Base-by-base conservation (phyloP, 2,888 invertebrate genomes). In the Pharmacophagus antenor region DNA sequence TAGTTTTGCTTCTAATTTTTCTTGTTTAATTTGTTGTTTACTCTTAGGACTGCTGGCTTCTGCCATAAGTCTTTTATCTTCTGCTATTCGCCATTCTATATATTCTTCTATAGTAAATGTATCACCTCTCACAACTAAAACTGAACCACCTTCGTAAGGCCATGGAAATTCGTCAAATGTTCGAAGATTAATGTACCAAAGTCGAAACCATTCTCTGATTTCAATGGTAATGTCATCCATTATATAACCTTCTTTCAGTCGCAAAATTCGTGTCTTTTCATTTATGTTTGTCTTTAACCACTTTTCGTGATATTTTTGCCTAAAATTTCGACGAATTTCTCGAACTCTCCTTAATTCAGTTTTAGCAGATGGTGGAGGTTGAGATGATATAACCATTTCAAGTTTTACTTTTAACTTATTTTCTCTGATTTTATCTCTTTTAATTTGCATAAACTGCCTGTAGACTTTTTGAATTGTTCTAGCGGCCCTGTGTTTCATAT, bases 141-240 rank as follows among this genome's bases (percentile, higher is more conserved):
- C 82, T 15, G 92, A 92, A 2, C 96, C 96, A 7, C 96, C 96
- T 77, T 94, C 92, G 41, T 93, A 93, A 41, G 92, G 92, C 62
- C 93, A 93, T 49, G 96, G 96, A 76, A 92, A 95, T 64, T 94
- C 93, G 63, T 96, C 95, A 73, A 96, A 95, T 50, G 88, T 80
- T 23, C 88, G 87, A 0, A 88, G 77, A 59, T 78, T 76, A 44
- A 80, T 77, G 80, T 94, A 90, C 94, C 94, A 95, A 57, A 92
- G 85, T 50, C 89, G 76, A 72, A 95, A 94, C 96, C 96, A 96
- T 71, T 93, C 92, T 61, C 94, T 89, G 59, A 96, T 93, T 85
- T 96, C 95, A 64, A 93, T 94, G 42, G 94, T 92, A 76, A 96
- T 94, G 67, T 94, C 94, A 72, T 96, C 96, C 82, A 94, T 92